Conservation (phyloP, 2,888 invertebrate species). For the Philhelius pedissequus region DNA sequence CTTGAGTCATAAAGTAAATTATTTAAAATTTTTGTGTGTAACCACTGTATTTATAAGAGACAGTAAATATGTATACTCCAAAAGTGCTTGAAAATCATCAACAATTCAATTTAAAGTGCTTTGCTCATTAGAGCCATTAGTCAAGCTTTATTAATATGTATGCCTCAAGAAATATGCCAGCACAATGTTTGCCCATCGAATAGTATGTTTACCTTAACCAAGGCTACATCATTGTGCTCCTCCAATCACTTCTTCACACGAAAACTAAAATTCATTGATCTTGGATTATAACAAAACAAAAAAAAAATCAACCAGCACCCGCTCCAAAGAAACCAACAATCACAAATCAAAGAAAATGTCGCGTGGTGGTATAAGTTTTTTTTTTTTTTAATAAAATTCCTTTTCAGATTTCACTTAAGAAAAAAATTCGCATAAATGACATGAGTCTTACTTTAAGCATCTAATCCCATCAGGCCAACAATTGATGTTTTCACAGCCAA, state of each 20-base stretch:
- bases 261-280: neutral
- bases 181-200: slow-evolving; percentile 15
- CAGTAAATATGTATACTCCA: slow-evolving; percentile 1
- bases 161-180: slow-evolving; percentile 1
- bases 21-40: neutral
- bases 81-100: slow-evolving; percentile 14
- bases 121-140: slow-evolving; percentile 48
- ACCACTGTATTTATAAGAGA: neutral
- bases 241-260: neutral
- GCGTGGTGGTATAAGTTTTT: slow-evolving; percentile 18
- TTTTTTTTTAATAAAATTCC: slow-evolving; percentile 23
- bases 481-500: slow-evolving; percentile 38
- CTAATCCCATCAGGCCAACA: slow-evolving; percentile 38
- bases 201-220: slow-evolving; percentile 15
- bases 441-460: neutral
- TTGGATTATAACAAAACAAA: neutral
- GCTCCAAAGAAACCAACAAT: neutral
- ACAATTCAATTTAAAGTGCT: slow-evolving; percentile 13
- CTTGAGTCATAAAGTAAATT: neutral
- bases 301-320: neutral
- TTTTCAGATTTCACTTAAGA: slow-evolving; percentile 14
- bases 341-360: neutral
- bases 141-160: slow-evolving; percentile 17
- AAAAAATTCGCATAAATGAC: neutral
- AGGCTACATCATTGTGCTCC: neutral